Conservation (phyloP, 2,888 invertebrate species). For the Callyntrura guangdongensis region DNA sequence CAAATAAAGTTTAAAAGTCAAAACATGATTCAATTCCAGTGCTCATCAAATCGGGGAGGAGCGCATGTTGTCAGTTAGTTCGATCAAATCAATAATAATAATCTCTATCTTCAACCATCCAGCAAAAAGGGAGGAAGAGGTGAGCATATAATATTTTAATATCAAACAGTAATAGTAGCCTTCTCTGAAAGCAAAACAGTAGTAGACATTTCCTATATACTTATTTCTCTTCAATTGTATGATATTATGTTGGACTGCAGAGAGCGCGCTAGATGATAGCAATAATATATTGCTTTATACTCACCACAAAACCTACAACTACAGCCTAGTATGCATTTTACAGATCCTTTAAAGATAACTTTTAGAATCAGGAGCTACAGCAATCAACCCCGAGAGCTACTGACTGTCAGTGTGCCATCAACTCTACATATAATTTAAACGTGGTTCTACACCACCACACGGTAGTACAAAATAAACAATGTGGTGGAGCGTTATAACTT, state of each 20-base stretch:
- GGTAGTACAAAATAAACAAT: too few relatives aligned
- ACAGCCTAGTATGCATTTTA: constrained; percentile 58
- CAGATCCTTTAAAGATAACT: constrained; percentile 58
- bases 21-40: constrained; percentile 78
- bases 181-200: neutral
- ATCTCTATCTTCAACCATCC: constrained; percentile 49
- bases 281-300: constrained; percentile 55
- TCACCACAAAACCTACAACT: constrained; percentile 22
- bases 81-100: constrained; percentile 78
- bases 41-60: constrained; percentile 78
- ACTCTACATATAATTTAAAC: neutral
- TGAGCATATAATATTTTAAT: constrained; percentile 40
- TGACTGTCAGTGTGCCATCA: constrained; percentile 54
- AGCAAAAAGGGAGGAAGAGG: neutral
- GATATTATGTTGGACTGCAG: neutral
- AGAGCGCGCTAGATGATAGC: neutral
- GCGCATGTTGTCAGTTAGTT: constrained; percentile 77
- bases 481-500: too few relatives aligned
- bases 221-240: constrained; percentile 3
- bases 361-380: constrained; percentile 70
- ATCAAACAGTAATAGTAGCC: constrained; percentile 52
- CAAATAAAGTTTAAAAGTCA: constrained; percentile 73
- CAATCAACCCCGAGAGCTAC: constrained; percentile 74
- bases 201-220: neutral
- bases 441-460: too few relatives aligned